Conservation (phyloP, 2,113 vertebrate species). For the Phodopus roborovskii region DNA sequence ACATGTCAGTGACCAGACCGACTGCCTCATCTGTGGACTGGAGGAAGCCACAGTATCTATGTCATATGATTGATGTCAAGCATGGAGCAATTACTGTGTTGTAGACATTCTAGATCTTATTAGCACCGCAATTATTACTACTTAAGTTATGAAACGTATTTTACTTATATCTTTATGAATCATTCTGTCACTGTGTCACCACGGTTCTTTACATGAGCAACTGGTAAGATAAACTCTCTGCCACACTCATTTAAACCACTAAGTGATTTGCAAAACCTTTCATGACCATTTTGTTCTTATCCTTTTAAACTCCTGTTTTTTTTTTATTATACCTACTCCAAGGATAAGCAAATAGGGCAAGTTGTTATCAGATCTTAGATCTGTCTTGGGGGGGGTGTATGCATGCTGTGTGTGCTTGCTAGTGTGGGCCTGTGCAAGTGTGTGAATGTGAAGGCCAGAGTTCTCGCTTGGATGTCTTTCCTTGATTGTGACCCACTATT, state of each 20-base stretch:
- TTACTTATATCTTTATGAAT: neutral
- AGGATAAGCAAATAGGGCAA: neutral
- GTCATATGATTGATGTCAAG: neutral
- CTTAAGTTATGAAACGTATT: neutral
- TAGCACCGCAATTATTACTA: neutral
- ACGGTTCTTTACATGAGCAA: neutral
- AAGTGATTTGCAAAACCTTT: neutral
- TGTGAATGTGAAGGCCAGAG: neutral
- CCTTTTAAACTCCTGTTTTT: neutral
- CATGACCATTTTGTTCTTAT: neutral
- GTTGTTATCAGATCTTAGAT: neutral
- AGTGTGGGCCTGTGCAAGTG: neutral
- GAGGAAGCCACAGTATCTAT: neutral
- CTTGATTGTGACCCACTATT: neutral
- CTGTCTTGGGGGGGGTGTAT: neutral
- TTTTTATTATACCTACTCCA: neutral
- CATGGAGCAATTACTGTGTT: neutral
- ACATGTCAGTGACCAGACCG: neutral
- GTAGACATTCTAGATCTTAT: neutral
- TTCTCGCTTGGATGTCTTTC: neutral
- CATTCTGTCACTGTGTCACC: neutral
- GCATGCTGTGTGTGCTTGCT: neutral
- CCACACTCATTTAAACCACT: neutral
- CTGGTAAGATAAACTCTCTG: neutral
- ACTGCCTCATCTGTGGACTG: neutral